These are phyloP conservation scores for Botia almorhae DNA, from an alignment of 2,797 vertebrate species.

Conservation along the genomic window DNA sequence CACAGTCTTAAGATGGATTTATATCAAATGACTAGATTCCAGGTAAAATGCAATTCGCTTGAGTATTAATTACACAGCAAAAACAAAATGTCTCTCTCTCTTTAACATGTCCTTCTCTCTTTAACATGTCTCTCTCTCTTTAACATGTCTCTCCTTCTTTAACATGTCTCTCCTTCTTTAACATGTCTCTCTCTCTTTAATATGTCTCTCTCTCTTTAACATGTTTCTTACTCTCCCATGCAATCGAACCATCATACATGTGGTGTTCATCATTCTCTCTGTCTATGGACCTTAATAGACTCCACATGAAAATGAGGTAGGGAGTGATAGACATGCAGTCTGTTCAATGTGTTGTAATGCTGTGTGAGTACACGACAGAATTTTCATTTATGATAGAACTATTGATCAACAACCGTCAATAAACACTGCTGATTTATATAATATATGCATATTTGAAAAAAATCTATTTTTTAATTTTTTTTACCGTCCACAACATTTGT, in stretches of 20 bases:
- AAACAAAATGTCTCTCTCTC: slow-evolving; percentile 58
- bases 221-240: slow-evolving; percentile 36
- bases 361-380: neutral
- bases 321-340: too few relatives aligned
- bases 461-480: neutral
- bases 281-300: neutral
- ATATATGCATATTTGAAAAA: neutral
- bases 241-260: slow-evolving; percentile 33
- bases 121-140: too few relatives aligned
- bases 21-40: slow-evolving; percentile 76
- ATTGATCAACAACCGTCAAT: neutral
- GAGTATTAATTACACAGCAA: slow-evolving; percentile 74
- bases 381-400: neutral
- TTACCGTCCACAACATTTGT: too few relatives aligned
- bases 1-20: slow-evolving; percentile 76
- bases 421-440: neutral
- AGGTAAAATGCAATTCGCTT: slow-evolving; percentile 65
- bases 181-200: slow-evolving; percentile 5
- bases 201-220: too few relatives aligned
- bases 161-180: too few relatives aligned
- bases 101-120: too few relatives aligned
- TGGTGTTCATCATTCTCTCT: slow-evolving; percentile 10
- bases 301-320: neutral
- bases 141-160: too few relatives aligned
- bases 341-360: neutral